Evolutionary conservation across 2,888 invertebrate genomes (phyloP).

Genomic region (Lysandra coridon): DNA sequence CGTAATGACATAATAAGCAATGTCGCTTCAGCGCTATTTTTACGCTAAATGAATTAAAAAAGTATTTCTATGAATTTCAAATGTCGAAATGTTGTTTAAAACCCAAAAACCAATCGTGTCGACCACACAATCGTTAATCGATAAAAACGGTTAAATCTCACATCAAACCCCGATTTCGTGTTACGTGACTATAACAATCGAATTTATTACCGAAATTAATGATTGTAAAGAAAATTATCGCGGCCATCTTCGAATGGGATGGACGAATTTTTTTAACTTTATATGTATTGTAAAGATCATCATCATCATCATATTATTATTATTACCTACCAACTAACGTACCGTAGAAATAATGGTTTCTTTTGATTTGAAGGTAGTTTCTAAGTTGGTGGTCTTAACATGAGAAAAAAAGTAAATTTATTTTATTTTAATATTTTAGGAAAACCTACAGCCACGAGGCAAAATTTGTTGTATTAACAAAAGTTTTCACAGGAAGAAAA

Average conservation of each 20-base stretch:
- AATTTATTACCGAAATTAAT: conserved; percentile 60
- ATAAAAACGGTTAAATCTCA: conserved; percentile 64
- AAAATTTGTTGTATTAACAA: too few relatives aligned
- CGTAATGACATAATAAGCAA: too few relatives aligned
- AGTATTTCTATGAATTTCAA: neutral
- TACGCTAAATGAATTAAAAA: neutral
- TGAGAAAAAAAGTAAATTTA: neutral
- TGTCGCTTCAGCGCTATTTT: neutral
- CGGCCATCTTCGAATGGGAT: conserved; percentile 42
- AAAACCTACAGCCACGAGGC: too few relatives aligned
- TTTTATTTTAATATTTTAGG: too few relatives aligned
- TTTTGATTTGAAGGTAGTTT: neutral
- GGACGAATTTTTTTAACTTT: conserved; percentile 22
- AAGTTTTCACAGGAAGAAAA: too few relatives aligned
- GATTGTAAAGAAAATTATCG: conserved; percentile 55
- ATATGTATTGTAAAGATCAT: neutral
- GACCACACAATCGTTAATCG: conserved; percentile 66
- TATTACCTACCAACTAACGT: neutral
- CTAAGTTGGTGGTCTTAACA: neutral
- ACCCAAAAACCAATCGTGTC: conserved; percentile 55
- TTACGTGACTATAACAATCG: conserved; percentile 62
- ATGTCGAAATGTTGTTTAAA: conserved; percentile 29
- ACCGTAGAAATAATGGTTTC: neutral
- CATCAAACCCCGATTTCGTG: conserved; percentile 57
- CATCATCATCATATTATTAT: conserved; percentile 35